Percentiles rank a stretch among this genome's conserved stretches.
These are phyloP conservation scores for Microchrysa polita DNA, from an alignment of 2,888 invertebrate species.

Conservation along the genomic window DNA sequence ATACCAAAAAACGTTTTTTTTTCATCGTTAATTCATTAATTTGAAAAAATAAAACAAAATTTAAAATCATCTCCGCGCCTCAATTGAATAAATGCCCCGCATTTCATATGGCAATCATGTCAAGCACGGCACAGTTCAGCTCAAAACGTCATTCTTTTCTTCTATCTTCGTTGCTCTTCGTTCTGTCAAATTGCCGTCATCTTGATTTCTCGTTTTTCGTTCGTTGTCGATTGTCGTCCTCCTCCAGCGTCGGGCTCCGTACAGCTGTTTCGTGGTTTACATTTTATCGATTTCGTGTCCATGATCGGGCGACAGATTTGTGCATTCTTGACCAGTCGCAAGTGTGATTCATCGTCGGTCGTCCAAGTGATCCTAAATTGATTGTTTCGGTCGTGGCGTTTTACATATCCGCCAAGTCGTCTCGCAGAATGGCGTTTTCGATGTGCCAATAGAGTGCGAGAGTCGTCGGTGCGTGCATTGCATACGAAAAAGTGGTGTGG, in stretches of 20 bases:
- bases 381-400: background rate
- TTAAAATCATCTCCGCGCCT: too few species aligned
- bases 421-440: background rate
- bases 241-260: background rate
- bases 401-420: background rate
- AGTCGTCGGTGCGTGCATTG: conserved; percentile 31
- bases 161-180: background rate
- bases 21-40: too few species aligned
- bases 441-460: background rate
- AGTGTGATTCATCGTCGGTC: too few species aligned
- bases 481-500: conserved; percentile 29
- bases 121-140: conserved; percentile 15
- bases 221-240: too few species aligned
- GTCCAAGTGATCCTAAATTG: background rate
- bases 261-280: conserved; percentile 48
- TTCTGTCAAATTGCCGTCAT: conserved; percentile 42
- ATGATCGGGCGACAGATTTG: conserved; percentile 1
- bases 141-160: conserved; percentile 6
- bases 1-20: too few species aligned
- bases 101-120: too few species aligned
- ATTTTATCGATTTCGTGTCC: conserved; percentile 42
- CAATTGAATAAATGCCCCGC: too few species aligned
- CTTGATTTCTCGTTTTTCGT: conserved; percentile 42
- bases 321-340: background rate
- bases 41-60: too few species aligned